Base-by-base conservation (phyloP, 2,888 invertebrate genomes). In the Pollenia angustigena region DNA sequence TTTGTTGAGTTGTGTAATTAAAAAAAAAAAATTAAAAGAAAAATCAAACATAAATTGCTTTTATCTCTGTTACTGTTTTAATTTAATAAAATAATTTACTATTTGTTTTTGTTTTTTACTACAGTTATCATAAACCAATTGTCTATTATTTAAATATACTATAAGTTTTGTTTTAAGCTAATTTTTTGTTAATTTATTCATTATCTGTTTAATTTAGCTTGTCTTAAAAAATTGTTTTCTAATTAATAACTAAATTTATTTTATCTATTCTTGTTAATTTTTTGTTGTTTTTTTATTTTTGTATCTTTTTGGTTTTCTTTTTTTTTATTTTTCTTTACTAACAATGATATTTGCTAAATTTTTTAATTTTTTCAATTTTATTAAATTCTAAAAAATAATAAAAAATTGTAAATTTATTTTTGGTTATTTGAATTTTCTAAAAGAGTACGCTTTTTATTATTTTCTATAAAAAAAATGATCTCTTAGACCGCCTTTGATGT, bases 401-500 rank as follows among this genome's bases (percentile, higher is more conserved):
- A 81, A 72, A 71, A 75, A 66, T 18, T 58, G 18, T 72, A 69
- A 66, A 75, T 75, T 74, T 83, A 62, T 81, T 88, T 69, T 44
- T 81, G 23, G 80, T 75, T 86, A 85, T 78, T 87, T 85, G 42
- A 85, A 84, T 85, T 85, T 79, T 76, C 81, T 84, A 72, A 74
- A 81, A 83, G 68, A 81, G 18, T 81, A 82, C 76, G 62, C 32
- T 78, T 83, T 74, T 11, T 64, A 69, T 85, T 44, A 81, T 81
- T 79, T 88, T 85, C 84, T 66, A 64, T 81, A 90, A 90, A 91
- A 91, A 32, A 90, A 90, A 89, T 89, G 90, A 90, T 89, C 89
- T 88, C 89, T 92, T 93, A 92, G 89, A 93, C 93, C 91, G 93
- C 92, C 91, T 93, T 93, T 91, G 93, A 93, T 91, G 93, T 92